Evolutionary conservation across 1,140 invertebrate species (phyloP).

Genomic region (Idris sp.): DNA sequence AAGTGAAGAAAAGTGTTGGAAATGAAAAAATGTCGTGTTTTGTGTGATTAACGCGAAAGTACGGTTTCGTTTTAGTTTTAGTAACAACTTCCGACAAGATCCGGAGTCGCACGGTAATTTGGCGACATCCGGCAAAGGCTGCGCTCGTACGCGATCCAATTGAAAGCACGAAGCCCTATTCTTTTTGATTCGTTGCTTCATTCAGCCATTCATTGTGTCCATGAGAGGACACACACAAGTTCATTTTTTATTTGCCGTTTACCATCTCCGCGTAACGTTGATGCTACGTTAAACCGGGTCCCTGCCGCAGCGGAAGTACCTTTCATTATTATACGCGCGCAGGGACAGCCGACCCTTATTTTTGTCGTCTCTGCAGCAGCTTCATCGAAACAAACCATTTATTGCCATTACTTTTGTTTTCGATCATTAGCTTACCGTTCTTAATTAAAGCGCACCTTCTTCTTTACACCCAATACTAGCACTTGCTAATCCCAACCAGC

Average conservation of each 20-base stretch:
- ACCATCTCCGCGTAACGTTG: constrained; percentile 64
- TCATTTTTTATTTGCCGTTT: constrained; percentile 71
- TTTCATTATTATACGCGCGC: constrained; percentile 58
- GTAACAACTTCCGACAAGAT: constrained; percentile 65
- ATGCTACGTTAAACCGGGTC: constrained; percentile 46
- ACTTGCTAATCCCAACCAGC: constrained; percentile 2
- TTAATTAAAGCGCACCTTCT: constrained; percentile 56
- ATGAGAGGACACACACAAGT: constrained; percentile 60
- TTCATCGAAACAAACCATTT: constrained; percentile 44
- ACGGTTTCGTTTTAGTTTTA: constrained; percentile 34
- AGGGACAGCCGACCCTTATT: constrained; percentile 52
- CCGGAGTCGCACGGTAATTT: constrained; percentile 77
- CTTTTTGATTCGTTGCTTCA: constrained; percentile 68
- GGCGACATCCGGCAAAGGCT: constrained; percentile 75
- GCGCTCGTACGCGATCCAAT: constrained; percentile 77
- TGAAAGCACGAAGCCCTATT: constrained; percentile 75
- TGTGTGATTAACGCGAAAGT: constrained; percentile 23
- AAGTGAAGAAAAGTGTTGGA: constrained; percentile 1
- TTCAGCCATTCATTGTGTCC: constrained; percentile 65
- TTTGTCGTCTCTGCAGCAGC: constrained; percentile 51
- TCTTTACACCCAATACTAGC: constrained; percentile 16
- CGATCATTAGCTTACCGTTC: constrained; percentile 34
- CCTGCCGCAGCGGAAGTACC: constrained; percentile 58
- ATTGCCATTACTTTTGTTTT: constrained; percentile 52
- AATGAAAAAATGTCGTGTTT: constrained; percentile 22